These are phyloP conservation scores for Drosophila gunungcola DNA, from an alignment of 1,140 invertebrate genomes.

Conservation along the genomic window DNA sequence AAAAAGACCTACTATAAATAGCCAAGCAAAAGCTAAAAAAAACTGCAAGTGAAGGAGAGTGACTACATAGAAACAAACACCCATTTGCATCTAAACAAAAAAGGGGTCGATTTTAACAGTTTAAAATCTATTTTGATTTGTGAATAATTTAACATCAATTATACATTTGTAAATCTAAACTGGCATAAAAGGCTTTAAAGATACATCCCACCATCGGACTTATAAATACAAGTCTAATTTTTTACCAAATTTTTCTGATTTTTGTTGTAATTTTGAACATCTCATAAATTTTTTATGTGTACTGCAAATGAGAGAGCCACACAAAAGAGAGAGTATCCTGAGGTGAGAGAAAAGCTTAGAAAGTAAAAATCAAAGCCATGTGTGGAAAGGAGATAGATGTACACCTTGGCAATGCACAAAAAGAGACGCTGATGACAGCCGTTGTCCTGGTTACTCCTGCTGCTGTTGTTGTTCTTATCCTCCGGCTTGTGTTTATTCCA, in stretches of 20 bases:
- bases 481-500: constrained; percentile 51
- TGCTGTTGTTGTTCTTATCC: constrained; percentile 32
- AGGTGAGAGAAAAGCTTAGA: constrained; percentile 28
- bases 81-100: neutral
- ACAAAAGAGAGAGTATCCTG: constrained; percentile 8
- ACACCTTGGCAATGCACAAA: constrained; percentile 64
- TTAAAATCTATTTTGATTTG: too few relatives aligned
- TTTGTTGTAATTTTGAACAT: too few relatives aligned
- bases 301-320: neutral
- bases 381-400: constrained; percentile 11
- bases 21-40: constrained; percentile 5
- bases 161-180: too few relatives aligned
- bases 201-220: too few relatives aligned
- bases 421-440: constrained; percentile 69
- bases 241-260: too few relatives aligned
- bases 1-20: constrained; percentile 37
- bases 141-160: too few relatives aligned
- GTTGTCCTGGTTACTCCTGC: constrained; percentile 18
- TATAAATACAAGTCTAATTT: too few relatives aligned
- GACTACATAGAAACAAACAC: neutral
- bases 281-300: neutral
- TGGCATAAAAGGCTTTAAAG: too few relatives aligned
- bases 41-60: constrained; percentile 23
- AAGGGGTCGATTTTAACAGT: too few relatives aligned
- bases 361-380: constrained; percentile 18